These are phyloP conservation scores for Ranitomeya variabilis DNA, from an alignment of 2,113 vertebrate genomes.

Conservation along the genomic window DNA sequence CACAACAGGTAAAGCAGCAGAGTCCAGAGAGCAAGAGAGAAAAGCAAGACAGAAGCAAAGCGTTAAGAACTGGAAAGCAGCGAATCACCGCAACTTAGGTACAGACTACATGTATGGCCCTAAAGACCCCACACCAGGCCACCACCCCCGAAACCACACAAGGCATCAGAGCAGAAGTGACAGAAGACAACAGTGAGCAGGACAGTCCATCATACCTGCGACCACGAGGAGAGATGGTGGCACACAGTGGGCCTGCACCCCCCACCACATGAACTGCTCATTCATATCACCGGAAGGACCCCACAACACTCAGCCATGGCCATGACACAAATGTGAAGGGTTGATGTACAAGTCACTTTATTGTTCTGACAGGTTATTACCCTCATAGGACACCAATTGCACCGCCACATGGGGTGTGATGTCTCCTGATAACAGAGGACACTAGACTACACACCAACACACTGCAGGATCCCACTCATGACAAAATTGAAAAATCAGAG, in stretches of 20 bases:
- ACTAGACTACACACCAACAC: neutral
- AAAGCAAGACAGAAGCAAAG: slow-evolving; percentile 75
- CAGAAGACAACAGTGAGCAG: neutral
- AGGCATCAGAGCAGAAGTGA: neutral
- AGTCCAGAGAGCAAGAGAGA: slow-evolving; percentile 45
- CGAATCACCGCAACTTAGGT: slow-evolving; percentile 10
- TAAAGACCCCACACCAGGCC: neutral
- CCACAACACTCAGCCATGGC: neutral
- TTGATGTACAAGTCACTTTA: slow-evolving; percentile 8
- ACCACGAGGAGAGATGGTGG: too few relatives aligned
- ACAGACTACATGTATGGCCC: neutral
- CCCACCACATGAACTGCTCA: too few relatives aligned
- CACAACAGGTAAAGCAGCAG: slow-evolving; percentile 60
- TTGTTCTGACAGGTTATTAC: neutral
- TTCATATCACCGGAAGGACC: neutral
- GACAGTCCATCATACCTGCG: neutral
- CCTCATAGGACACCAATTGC: neutral
- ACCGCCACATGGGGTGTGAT: neutral
- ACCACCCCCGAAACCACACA: neutral
- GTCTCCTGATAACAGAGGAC: neutral
- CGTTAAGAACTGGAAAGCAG: slow-evolving; percentile 65
- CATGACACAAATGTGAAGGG: neutral
- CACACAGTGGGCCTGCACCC: too few relatives aligned
- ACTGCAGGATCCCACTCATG: neutral
- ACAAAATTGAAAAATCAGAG: neutral